Base-by-base conservation (phyloP, 2,113 vertebrate species). In the Hemiprocne comata region DNA sequence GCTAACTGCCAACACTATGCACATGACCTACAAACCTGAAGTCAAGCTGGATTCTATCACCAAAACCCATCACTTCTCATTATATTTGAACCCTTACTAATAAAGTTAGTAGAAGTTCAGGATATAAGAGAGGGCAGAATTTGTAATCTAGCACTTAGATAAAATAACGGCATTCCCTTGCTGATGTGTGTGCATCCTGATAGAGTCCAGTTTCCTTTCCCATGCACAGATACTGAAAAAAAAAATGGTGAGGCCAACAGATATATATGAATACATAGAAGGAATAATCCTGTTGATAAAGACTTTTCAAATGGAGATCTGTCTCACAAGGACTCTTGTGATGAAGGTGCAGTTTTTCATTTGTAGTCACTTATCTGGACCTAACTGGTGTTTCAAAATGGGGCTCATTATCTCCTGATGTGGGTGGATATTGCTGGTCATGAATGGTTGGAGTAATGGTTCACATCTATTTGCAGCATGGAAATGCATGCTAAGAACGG, bases 21-120 rank as follows among this genome's bases (percentile, higher is more conserved):
- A 17, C 3, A 2, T 91, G 82, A 93, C 51, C 38, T 38, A 34
- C 55, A 90, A 76, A 77, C 48, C 28, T 66, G 8, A 86, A 86
- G 34, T 74, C 75, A 77, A 61, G 69, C 69, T 94, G 85, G 38
- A 64, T 92, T 80, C 72, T 81, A 11, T 95, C 71, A 72, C 55
- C 54, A 54, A 73, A 95, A 85, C 12, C 79, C 48, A 83, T 90
- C 71, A 64, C 20, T 67, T 80, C 48, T 83, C 48, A 64, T 89
- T 89, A 62, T 67, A 72, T 91, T 90, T 83, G 75, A 96, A n/a
- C 14, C 21, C 17, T 86, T 88, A 31, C 21, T 87, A 89, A 73
- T 89, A 84, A 95, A 76, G 60, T 86, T 76, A 90, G 55, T 57
- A 42, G 36, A 54, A 86, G 76, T 65, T 86, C 40, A 65, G 66